Base-by-base conservation (phyloP, 1,140 invertebrate genomes). In the Ceratina japonica region DNA sequence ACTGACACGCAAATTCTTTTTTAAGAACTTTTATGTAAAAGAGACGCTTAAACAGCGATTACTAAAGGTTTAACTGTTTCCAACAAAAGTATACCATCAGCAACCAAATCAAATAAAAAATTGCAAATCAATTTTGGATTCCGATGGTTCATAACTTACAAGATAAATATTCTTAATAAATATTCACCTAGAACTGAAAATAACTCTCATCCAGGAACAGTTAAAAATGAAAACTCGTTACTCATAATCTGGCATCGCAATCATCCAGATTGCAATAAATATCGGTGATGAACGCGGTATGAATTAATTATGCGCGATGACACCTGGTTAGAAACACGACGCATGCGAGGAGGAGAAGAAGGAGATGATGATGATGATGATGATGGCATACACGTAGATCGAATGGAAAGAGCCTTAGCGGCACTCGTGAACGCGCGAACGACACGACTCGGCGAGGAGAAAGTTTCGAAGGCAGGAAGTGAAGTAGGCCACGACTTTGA, bases 401-500 rank as follows among this genome's bases (percentile, higher is more conserved):
- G 69, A 72, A 80, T 76, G 44, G 63, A 72, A 37, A 56, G 68
- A 69, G 59, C 58, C 59, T 63, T 51, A 64, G 66, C 66, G 80
- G 61, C n/a, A 75, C 62, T 64, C 59, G 68, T 73, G 75, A 81
- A 81, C 79, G 70, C 79, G 54, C 54, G 54, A 44, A 72, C 72
- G 75, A 85, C 37, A 59, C 83, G 65, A 63, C 84, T 75, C 80
- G 61, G 82, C 87, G 90, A 90, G 90, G 91, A 92, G 91, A 92
- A 92, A 92, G 91, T 92, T 91, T 73, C 86, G 81, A 87, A 86
- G 88, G 86, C 90, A 89, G 89, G 90, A 91, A 90, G 88, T 91
- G 86, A 92, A 92, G 91, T 92, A 91, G 91, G 91, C 88, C 91
- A 92, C 89, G 91, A 92, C 91, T 92, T 92, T 92, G 91, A 91